Evolutionary conservation across 2,113 vertebrate species (phyloP).

Genomic region (Hystrix cristata): DNA sequence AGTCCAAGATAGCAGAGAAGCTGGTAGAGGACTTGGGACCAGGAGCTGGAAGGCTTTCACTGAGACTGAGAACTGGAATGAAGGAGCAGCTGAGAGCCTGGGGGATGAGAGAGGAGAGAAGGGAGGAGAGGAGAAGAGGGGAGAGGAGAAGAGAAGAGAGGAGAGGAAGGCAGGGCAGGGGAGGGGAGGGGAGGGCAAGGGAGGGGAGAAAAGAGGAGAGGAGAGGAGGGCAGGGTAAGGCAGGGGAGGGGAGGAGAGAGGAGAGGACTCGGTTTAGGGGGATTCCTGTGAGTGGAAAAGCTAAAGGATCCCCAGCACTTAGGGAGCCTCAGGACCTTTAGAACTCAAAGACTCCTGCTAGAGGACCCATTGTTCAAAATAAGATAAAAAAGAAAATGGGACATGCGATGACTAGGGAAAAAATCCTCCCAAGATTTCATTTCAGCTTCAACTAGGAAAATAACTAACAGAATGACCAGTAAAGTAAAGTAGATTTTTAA

Average conservation of each 20-base stretch:
- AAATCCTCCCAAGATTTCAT: background rate
- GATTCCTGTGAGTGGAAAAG: background rate
- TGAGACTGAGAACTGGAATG: background rate
- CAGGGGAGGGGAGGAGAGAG: background rate
- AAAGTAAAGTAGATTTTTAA: background rate
- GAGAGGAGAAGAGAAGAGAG: background rate
- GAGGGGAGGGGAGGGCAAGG: background rate
- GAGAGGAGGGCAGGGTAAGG: background rate
- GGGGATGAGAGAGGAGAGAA: background rate
- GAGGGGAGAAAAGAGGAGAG: background rate
- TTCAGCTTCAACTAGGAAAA: background rate
- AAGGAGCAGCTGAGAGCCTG: background rate
- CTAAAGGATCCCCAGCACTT: background rate
- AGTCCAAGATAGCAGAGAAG: background rate
- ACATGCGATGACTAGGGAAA: background rate
- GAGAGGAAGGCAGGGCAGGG: background rate
- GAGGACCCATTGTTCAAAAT: background rate
- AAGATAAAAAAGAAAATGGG: background rate
- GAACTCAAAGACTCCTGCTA: background rate
- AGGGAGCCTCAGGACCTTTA: background rate
- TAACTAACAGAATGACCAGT: background rate
- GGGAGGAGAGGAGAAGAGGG: background rate
- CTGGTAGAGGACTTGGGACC: background rate
- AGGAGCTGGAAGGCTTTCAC: background rate
- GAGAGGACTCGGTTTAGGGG: background rate